A percentile compares a stretch with the other conserved stretches of the same genome.
phyloP scores from a whole-genome alignment of 2,797 vertebrate species.

The Oceanodroma leucorhoa region DNA sequence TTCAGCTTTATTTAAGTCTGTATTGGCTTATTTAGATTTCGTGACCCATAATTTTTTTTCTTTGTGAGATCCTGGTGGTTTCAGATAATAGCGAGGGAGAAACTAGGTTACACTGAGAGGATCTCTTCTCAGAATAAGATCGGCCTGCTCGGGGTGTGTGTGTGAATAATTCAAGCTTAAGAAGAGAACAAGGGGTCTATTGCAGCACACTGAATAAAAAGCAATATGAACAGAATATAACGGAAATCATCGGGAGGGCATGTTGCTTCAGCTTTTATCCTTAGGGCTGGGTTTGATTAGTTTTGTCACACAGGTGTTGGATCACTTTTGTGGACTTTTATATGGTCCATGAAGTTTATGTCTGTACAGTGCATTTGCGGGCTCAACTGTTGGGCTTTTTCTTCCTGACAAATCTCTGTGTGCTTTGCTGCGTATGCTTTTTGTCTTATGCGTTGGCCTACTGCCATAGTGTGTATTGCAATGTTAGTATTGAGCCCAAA shows the following conservation, averaged over 20 bases:
- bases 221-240: neutral
- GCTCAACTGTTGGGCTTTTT: neutral
- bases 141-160: neutral
- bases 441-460: neutral
- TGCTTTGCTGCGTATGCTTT: neutral
- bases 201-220: neutral
- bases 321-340: neutral
- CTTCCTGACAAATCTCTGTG: neutral
- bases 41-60: neutral
- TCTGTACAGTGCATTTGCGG: neutral
- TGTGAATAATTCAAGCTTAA: neutral
- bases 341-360: neutral
- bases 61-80: neutral
- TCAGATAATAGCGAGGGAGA: neutral
- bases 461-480: neutral
- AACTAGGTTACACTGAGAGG: conserved; percentile 24
- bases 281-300: neutral
- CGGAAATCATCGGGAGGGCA: neutral
- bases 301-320: neutral
- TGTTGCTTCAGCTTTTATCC: neutral
- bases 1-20: conserved; percentile 38
- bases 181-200: neutral
- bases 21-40: neutral
- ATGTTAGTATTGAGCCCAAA: neutral
- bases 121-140: neutral